Evolutionary conservation across 2,113 vertebrate species (phyloP), one percentile per base, ranked within the genome.

Genomic region (Megaceryle torquata): DNA sequence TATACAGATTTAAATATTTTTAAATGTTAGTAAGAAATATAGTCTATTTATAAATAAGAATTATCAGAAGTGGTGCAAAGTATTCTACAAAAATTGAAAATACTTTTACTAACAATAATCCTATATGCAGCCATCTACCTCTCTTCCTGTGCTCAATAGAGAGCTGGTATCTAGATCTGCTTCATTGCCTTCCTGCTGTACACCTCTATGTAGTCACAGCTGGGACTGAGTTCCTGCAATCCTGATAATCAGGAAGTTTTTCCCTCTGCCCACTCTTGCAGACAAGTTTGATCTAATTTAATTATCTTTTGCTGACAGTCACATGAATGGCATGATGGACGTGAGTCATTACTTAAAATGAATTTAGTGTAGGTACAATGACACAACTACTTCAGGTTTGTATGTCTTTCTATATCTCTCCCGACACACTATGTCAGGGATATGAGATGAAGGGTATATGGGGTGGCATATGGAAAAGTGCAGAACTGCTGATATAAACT

Each of bases 281-380:
- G 56, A 48, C 11, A 80, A 59, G 6, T 71, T 75, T 88, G 67
- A 31, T 78, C 44, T 86, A 78, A 91, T 88, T 91, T 80, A 82
- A 71, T 25, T 83, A 1, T 35, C 41, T 86, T 91, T 72, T 75
- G 5, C 76, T 90, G n/a, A 88, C 35, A 67, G 51, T 75, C 85
- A 68, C 53, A 60, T 53, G 61, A 44, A 80, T 81, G 25, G 56
- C 51, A 56, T 9, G 61, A 71, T 51, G 57, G 39, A 80, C 43
- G 20, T 67, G 28, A 80, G 35, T 67, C 85, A 90, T 70, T 78
- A 81, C 83, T 86, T 89, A 44, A 81, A 94, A 88, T 77, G 0
- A 69, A 57, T 88, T 79, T 46, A 50, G 16, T 35, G 41, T 57
- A 69, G 24, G 37, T 69, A 65, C 19, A 82, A 69, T 80, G 63